phyloP scores from a whole-genome alignment of 2,113 vertebrate genomes.

The Halichoeres trimaculatus region DNA sequence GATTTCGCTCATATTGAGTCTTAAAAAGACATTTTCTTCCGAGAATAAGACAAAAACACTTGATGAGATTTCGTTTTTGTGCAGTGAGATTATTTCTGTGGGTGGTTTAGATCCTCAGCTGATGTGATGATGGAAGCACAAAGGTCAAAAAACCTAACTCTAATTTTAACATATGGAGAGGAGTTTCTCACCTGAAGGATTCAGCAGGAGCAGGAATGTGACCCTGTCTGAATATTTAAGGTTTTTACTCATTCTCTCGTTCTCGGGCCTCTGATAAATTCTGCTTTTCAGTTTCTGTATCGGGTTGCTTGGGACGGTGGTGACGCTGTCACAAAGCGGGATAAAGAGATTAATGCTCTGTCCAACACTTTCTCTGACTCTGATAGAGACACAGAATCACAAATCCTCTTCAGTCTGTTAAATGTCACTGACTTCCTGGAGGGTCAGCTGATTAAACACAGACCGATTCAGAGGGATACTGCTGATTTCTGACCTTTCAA shows the following conservation, averaged over 20 bases:
- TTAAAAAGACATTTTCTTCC: too few relatives aligned
- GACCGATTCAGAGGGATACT: too few relatives aligned
- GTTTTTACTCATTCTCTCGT: slow-evolving; percentile 20
- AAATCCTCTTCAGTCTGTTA: slow-evolving; percentile 27
- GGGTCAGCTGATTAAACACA: not conserved
- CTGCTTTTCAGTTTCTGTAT: slow-evolving; percentile 24
- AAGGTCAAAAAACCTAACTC: too few relatives aligned
- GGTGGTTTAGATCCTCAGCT: too few relatives aligned
- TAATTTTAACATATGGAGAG: too few relatives aligned
- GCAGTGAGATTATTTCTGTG: too few relatives aligned
- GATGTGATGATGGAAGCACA: too few relatives aligned
- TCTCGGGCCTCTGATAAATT: slow-evolving; percentile 9
- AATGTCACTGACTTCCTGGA: slow-evolving; percentile 38
- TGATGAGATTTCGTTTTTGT: too few relatives aligned
- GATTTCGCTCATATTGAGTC: too few relatives aligned
- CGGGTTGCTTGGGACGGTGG: slow-evolving; percentile 30
- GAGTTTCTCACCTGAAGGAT: slow-evolving; percentile 1
- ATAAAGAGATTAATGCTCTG: slow-evolving; percentile 53
- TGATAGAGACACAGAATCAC: slow-evolving; percentile 31
- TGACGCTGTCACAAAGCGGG: slow-evolving; percentile 33
- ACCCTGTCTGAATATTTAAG: slow-evolving; percentile 43
- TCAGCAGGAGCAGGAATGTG: not conserved
- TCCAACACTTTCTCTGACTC: slow-evolving; percentile 39
- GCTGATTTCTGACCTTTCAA: too few relatives aligned
- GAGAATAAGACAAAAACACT: too few relatives aligned